These are phyloP conservation scores for Hemitrygon akajei DNA, from an alignment of 2,797 vertebrate species.

Conservation along the genomic window DNA sequence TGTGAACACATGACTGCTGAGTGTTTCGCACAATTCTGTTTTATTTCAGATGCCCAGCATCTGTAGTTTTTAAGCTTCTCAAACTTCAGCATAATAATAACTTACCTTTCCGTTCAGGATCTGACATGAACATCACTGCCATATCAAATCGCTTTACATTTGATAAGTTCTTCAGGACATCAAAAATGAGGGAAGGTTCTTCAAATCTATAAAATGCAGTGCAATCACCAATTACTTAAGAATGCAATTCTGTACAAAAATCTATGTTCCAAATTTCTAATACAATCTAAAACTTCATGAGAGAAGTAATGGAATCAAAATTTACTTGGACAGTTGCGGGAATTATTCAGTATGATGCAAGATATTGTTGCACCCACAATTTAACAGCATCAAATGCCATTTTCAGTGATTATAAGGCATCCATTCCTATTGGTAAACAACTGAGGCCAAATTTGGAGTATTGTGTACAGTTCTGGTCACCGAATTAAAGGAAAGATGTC, in stretches of 20 bases:
- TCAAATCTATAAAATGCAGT: conserved; percentile 65
- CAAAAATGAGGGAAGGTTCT: conserved; percentile 60
- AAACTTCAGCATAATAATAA: conserved; percentile 30
- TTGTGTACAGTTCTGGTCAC: no score
- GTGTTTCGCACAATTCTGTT: neutral
- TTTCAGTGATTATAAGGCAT: neutral
- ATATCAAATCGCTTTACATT: conserved; percentile 83
- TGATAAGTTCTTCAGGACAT: conserved; percentile 72
- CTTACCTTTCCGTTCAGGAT: conserved; percentile 79
- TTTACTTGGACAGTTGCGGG: neutral
- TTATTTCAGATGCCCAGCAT: neutral
- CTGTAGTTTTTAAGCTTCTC: neutral
- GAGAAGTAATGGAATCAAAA: neutral
- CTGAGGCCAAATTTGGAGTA: no score
- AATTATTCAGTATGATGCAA: neutral
- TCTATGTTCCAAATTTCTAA: neutral
- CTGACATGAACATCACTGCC: conserved; percentile 92
- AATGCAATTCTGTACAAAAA: neutral
- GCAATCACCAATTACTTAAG: neutral
- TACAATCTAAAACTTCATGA: neutral
- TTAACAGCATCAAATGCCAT: neutral
- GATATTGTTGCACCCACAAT: neutral
- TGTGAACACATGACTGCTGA: no score
- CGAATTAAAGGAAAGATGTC: no score
- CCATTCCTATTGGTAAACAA: neutral